Percentiles rank a stretch among this genome's conserved stretches.
Evolutionary conservation across 2,797 vertebrate species (phyloP).

Genomic region (Semaprochilodus insignis): DNA sequence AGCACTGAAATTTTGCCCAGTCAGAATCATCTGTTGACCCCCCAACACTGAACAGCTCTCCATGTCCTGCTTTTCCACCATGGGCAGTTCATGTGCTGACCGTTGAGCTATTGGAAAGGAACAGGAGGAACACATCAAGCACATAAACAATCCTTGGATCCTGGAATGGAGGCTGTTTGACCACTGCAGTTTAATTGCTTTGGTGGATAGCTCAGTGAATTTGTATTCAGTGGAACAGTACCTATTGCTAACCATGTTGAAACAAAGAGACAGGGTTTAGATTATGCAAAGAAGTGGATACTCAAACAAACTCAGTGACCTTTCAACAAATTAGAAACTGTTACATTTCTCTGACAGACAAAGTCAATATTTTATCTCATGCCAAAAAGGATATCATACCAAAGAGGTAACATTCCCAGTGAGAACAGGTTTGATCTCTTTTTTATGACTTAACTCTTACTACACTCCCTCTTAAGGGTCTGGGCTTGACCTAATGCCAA

Average conservation of each 20-base stretch:
- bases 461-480: no score
- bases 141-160: not conserved
- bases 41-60: conserved; percentile 86
- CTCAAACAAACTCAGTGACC: conserved; percentile 22
- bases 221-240: no score
- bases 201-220: no score
- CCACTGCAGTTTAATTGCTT: no score
- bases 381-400: no score
- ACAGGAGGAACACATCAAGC: conserved; percentile 22
- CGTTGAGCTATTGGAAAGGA: conserved; percentile 81
- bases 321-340: conserved; percentile 7
- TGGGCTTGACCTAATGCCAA: no score
- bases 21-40: conserved; percentile 90
- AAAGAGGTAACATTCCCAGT: no score
- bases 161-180: no score
- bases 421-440: no score
- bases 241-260: not conserved
- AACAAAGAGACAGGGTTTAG: not conserved
- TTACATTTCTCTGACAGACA: not conserved
- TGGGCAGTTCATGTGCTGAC: conserved; percentile 89
- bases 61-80: conserved; percentile 88
- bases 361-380: not conserved
- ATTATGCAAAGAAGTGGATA: not conserved
- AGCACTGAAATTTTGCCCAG: conserved; percentile 87
- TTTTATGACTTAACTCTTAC: no score